Evolutionary conservation across 2,888 invertebrate species (phyloP).

Genomic region (Helobdella robusta): DNA sequence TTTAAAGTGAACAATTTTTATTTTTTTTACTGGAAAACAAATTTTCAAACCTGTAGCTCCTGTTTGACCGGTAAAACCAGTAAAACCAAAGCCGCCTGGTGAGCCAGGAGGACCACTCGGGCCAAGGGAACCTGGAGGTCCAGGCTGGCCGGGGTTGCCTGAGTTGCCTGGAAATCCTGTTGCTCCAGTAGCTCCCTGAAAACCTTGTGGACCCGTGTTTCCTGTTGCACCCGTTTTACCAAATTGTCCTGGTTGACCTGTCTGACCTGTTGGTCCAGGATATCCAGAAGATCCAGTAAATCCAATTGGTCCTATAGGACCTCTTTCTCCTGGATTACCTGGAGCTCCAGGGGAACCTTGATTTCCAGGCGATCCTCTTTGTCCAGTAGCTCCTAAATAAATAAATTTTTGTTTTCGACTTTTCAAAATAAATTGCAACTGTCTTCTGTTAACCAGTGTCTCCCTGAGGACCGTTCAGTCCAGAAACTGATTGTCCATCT

Average conservation of each 20-base stretch:
- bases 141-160: constrained; percentile 6
- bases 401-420: not conserved
- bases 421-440: not conserved
- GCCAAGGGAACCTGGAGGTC: constrained; percentile 5
- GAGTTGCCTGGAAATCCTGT: constrained; percentile 11
- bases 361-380: not conserved
- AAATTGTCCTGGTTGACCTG: constrained; percentile 6
- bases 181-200: constrained; percentile 10
- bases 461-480: not conserved
- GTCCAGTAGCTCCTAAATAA: not conserved
- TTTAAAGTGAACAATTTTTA: no score
- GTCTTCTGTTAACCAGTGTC: constrained; percentile 6
- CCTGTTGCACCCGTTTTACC: constrained; percentile 15
- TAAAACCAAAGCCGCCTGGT: not conserved
- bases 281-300: constrained; percentile 5
- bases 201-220: constrained; percentile 12
- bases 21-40: no score
- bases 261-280: not conserved
- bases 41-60: not conserved
- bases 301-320: constrained; percentile 7
- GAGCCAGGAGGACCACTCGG: constrained; percentile 13
- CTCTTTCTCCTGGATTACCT: not conserved
- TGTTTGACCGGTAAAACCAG: not conserved
- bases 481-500: not conserved
- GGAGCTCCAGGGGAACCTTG: not conserved